Evolutionary conservation across 2,797 vertebrate genomes (phyloP), one percentile per base, ranked within the genome.

Genomic region (Geotrypetes seraphini): DNA sequence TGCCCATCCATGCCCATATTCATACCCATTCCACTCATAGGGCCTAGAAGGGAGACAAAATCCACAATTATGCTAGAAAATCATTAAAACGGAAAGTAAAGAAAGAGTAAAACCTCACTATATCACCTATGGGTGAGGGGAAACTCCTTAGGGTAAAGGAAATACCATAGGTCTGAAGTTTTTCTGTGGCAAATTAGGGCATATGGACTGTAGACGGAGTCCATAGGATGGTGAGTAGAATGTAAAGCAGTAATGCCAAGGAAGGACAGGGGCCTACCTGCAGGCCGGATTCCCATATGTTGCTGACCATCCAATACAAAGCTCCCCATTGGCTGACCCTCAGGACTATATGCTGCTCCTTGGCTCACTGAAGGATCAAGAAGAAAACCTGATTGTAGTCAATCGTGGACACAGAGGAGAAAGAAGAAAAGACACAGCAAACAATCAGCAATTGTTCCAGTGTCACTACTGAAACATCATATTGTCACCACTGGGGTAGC

Each of bases 311-410:
- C 96, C 85, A 99, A 79, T 67, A 99, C 94, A 84, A 98, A 99
- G 85, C 96, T 97, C 77, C 94, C 96, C 96, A 99, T 99, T 60
- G 96, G 96, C 79, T 99, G 96, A 75, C 96, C 96, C 81, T 99
- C 96, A 60, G 96, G 96, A 91, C 94, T 99, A 90, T 99, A 99
- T 0, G 94, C 93, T 69, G 95, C 96, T 94, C 96, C 95, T 88
- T 99, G 96, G 86, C 96, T 98, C 91, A 99, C 96, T 99, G 95
- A 96, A 99, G 95, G 93, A 97, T 96, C 93, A 97, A 96, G 92
- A 97, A 99, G 94, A 99, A 97, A 97, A 96, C 94, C 94, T 97
- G 94, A 97, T 94, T 97, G 93, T 95, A 89, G 95, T 97, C 91
- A 98, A 93, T 92, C 84, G 89, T 87, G 89, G 93, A 94, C 89